Evolutionary conservation across 2,113 vertebrate genomes (phyloP).

Genomic region (Heterocephalus glaber): DNA sequence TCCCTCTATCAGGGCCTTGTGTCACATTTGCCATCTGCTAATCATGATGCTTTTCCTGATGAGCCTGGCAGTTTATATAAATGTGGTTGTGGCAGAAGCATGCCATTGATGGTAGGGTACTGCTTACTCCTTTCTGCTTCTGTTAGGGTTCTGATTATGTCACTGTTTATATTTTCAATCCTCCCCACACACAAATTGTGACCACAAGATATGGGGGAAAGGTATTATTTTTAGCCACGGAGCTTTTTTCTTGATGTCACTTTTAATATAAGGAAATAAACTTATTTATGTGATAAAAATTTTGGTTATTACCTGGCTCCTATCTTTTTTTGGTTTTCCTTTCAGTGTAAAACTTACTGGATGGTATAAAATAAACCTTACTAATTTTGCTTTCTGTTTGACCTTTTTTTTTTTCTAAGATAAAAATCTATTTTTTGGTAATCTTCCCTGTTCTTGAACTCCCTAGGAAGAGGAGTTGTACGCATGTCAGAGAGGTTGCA

Average conservation of each 20-base stretch:
- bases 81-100: background rate
- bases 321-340: background rate
- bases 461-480: constrained; percentile 95
- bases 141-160: constrained; percentile 14
- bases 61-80: background rate
- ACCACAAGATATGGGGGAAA: background rate
- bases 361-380: constrained; percentile 60
- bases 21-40: background rate
- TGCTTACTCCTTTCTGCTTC: background rate
- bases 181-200: background rate
- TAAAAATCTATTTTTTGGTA: constrained; percentile 60
- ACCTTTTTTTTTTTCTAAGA: background rate
- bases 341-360: background rate
- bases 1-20: background rate
- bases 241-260: background rate
- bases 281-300: background rate
- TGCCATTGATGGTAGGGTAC: background rate
- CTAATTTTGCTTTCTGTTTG: constrained; percentile 69
- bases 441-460: constrained; percentile 75
- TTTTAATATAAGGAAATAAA: constrained; percentile 58
- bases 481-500: constrained; percentile 96
- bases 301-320: background rate
- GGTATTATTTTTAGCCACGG: background rate
- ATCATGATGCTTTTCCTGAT: constrained; percentile 31
- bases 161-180: constrained; percentile 45